Base-by-base conservation (phyloP, 2,113 vertebrate species). In the Heterochromis multidens region DNA sequence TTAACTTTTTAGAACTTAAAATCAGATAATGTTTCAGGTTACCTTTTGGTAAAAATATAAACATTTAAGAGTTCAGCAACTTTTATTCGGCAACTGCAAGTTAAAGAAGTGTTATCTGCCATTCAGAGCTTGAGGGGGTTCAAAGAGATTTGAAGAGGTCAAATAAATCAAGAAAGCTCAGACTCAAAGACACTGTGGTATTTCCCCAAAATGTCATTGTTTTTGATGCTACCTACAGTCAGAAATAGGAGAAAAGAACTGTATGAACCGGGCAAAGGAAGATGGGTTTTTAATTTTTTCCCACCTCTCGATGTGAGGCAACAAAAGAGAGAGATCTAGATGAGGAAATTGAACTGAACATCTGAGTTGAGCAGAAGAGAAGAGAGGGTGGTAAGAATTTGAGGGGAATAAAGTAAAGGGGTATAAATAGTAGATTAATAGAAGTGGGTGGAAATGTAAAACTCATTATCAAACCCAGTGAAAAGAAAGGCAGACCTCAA, bases 121-220 rank as follows among this genome's bases (percentile, higher is more conserved):
- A 14, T 31, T 21, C 11, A 29, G 5, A 35, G 43, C 7, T 21
- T 35, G 56, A 78, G 7, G 56, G 77, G 10, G 57, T 58, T 83
- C 74, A 81, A 83, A 89, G 78, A 72, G 52, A 43, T 40, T 77
- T 67, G 40, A 67, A 57, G 81, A 89, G 84, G 74, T 88, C 84
- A 85, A 46, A 83, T 37, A 65, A 65, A 67, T 52, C 52, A 82
- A 83, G 79, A 81, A 59, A 23, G 61, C 80, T 80, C 61, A 65
- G 12, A 82, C 40, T 84, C 63, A 82, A 79, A 72, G 86, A 85
- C 87, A 43, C 14, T 9, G 77, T 91, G 89, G 80, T 87, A 88
- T 94, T 95, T 92, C 46, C 33, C 31, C 83, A 84, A 94, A 94
- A 94, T 94, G 92, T 91, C 92, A 94, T 40, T 67, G 82, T 87